These are phyloP conservation scores for Hirtodrosophila duncani DNA, from an alignment of 2,888 invertebrate genomes.

Conservation along the genomic window DNA sequence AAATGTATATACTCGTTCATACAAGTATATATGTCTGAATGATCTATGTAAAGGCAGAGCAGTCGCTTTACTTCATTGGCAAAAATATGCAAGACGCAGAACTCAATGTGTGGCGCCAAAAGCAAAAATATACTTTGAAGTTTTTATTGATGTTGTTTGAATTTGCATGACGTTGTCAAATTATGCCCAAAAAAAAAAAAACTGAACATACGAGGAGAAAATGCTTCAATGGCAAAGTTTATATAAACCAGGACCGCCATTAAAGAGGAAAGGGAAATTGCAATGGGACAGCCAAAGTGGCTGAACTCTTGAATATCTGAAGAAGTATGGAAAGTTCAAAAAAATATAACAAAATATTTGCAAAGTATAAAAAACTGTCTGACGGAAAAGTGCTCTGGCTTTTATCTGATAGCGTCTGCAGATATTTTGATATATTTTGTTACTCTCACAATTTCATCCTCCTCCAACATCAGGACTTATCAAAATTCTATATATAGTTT, in stretches of 20 bases:
- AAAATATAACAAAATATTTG: too few relatives aligned
- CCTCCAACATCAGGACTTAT: too few relatives aligned
- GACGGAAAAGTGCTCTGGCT: too few relatives aligned
- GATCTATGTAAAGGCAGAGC: too few relatives aligned
- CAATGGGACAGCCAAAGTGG: too few relatives aligned
- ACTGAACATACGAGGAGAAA: constrained; percentile 15
- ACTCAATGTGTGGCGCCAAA: constrained; percentile 22
- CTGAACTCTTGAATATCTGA: neutral
- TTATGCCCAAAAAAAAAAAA: constrained; percentile 62
- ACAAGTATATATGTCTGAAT: too few relatives aligned
- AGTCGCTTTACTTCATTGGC: constrained; percentile 13
- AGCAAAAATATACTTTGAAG: constrained; percentile 50
- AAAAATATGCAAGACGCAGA: constrained; percentile 16
- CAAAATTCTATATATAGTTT: too few relatives aligned
- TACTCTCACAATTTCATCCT: too few relatives aligned
- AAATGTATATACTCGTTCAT: too few relatives aligned
- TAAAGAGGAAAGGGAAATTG: neutral
- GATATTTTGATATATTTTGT: too few relatives aligned
- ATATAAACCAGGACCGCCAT: constrained; percentile 3
- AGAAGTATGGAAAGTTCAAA: constrained; percentile 7
- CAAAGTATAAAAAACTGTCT: too few relatives aligned
- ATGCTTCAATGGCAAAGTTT: constrained; percentile 5
- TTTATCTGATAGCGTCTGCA: too few relatives aligned
- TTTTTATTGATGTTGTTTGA: constrained; percentile 67
- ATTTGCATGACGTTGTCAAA: constrained; percentile 69